These are phyloP conservation scores for Ectemnius lituratus DNA, from an alignment of 2,888 invertebrate species.

Conservation along the genomic window DNA sequence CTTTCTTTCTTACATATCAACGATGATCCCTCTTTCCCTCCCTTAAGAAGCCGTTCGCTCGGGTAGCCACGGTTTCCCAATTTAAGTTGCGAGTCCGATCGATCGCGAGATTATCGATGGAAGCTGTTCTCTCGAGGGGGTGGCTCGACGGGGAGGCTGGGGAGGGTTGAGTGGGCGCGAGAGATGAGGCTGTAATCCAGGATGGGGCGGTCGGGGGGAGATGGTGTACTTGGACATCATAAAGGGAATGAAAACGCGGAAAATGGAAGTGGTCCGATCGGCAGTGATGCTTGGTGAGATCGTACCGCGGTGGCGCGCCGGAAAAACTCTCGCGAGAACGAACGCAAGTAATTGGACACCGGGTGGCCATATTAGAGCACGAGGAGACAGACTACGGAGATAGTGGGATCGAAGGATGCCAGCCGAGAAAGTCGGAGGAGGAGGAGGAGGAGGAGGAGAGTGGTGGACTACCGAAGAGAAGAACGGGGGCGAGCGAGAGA, in stretches of 20 bases:
- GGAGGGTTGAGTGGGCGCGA: background rate
- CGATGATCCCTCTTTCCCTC: background rate
- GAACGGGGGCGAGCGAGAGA: conserved; percentile 20
- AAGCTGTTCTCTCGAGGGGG: no score
- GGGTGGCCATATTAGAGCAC: conserved; percentile 76
- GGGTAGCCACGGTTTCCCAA: conserved; percentile 43
- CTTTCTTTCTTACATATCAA: background rate
- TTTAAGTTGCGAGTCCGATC: conserved; percentile 44
- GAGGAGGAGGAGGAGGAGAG: conserved; percentile 18
- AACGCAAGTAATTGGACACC: conserved; percentile 75
- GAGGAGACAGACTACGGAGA: conserved; percentile 58
- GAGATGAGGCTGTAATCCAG: background rate
- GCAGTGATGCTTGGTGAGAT: conserved; percentile 44
- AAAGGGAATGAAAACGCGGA: conserved; percentile 38
- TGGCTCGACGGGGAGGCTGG: background rate
- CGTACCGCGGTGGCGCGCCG: conserved; percentile 32
- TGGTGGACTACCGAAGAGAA: conserved; percentile 17
- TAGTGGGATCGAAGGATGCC: conserved; percentile 42
- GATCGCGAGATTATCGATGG: conserved; percentile 22
- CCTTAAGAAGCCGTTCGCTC: background rate
- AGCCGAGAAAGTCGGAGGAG: conserved; percentile 17
- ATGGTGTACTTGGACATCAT: no score
- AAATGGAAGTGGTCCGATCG: conserved; percentile 39
- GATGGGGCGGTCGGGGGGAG: conserved; percentile 10
- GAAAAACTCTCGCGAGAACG: conserved; percentile 57